Evolutionary conservation across 1,140 invertebrate genomes (phyloP).

Genomic region (Adoxophyes honmai): DNA sequence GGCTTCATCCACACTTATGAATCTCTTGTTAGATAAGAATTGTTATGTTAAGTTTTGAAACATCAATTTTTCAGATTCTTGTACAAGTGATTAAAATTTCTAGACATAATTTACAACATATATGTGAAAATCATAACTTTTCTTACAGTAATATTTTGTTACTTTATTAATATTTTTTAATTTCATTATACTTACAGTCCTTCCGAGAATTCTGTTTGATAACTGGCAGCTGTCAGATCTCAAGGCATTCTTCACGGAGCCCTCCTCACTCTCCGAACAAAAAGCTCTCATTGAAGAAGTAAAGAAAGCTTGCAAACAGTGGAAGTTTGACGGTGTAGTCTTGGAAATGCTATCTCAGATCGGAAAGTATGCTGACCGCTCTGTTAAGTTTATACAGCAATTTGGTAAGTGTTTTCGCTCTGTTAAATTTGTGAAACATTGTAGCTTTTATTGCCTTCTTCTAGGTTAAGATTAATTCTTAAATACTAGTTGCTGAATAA

Average conservation of each 20-base stretch:
- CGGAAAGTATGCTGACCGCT: conserved; percentile 80
- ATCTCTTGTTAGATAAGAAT: no score
- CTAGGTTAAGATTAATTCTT: background rate
- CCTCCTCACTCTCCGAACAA: conserved; percentile 77
- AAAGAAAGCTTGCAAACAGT: conserved; percentile 79
- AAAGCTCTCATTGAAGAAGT: conserved; percentile 80
- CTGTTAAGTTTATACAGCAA: conserved; percentile 80
- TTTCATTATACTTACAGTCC: conserved; percentile 78
- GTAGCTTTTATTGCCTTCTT: background rate
- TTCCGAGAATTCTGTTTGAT: conserved; percentile 92
- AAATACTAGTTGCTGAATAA: no score
- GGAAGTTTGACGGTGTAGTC: conserved; percentile 91
- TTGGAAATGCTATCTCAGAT: conserved; percentile 94
- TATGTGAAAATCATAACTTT: no score
- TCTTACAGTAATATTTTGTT: no score
- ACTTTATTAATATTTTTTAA: no score
- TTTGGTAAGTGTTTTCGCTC: conserved; percentile 72
- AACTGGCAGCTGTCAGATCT: conserved; percentile 87
- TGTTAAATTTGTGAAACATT: conserved; percentile 9
- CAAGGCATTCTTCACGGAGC: conserved; percentile 78
- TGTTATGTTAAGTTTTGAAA: no score
- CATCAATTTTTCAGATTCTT: no score
- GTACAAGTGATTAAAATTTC: no score
- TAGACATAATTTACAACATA: no score
- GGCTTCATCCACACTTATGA: no score